Evolutionary conservation across 2,797 vertebrate genomes (phyloP).

Genomic region (Rallus crepitans): DNA sequence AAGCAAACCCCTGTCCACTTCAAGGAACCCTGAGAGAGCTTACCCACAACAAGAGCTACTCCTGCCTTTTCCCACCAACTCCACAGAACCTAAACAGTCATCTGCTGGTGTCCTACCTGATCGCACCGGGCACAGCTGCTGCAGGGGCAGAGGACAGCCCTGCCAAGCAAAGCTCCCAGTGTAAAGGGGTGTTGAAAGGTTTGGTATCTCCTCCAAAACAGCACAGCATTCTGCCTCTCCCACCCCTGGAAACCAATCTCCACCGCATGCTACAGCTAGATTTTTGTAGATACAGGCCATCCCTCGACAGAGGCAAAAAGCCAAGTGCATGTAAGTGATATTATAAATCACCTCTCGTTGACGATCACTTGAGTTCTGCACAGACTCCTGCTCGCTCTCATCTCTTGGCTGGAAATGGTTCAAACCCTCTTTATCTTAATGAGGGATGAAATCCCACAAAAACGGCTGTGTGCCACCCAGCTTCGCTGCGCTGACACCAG

Average conservation of each 20-base stretch:
- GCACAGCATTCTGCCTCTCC: not conserved
- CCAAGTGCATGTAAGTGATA: conserved; percentile 62
- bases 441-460: conserved; percentile 64
- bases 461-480: not conserved
- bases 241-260: conserved; percentile 4
- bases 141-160: not conserved
- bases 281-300: conserved; percentile 56
- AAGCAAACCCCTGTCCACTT: not conserved
- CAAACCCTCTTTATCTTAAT: conserved; percentile 71
- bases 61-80: not conserved
- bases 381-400: conserved; percentile 30
- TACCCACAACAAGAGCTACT: not conserved
- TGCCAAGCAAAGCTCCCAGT: fast-evolving
- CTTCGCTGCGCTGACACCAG: not conserved
- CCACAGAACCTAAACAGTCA: not conserved
- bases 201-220: not conserved
- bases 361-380: conserved; percentile 55
- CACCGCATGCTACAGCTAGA: not conserved
- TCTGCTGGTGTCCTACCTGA: not conserved
- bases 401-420: conserved; percentile 60
- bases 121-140: not conserved
- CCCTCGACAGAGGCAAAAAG: conserved; percentile 52
- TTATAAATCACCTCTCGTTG: conserved; percentile 69
- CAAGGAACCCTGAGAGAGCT: not conserved
- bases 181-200: fast-evolving